Evolutionary conservation across 2,797 vertebrate genomes (phyloP).

Genomic region (Momotus momota): DNA sequence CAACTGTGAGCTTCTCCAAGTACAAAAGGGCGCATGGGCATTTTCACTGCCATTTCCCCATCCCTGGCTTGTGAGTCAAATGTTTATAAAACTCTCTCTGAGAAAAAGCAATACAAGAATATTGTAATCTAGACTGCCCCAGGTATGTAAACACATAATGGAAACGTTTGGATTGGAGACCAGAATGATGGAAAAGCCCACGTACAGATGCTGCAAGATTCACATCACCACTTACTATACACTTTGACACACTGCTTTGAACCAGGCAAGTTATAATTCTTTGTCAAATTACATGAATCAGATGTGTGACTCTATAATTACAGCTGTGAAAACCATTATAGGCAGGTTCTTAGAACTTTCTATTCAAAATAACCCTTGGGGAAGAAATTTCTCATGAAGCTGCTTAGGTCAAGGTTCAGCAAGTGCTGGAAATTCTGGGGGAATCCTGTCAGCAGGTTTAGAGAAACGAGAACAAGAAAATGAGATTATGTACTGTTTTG

Average conservation of each 20-base stretch:
- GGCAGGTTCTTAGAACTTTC: slow-evolving; percentile 56
- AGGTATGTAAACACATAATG: background rate
- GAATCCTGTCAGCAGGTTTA: slow-evolving; percentile 52
- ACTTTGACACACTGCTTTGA: slow-evolving; percentile 37
- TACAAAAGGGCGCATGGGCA: background rate
- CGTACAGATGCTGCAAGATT: slow-evolving; percentile 23
- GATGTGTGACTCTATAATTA: slow-evolving; percentile 55
- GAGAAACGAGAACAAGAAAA: slow-evolving; percentile 36
- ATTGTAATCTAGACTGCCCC: background rate
- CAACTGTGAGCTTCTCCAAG: background rate
- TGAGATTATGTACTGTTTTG: background rate
- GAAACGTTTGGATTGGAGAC: background rate
- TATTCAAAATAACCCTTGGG: slow-evolving; percentile 50
- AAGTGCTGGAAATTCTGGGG: slow-evolving; percentile 20
- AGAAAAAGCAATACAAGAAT: background rate
- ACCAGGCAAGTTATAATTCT: slow-evolving; percentile 36
- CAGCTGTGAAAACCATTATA: slow-evolving; percentile 49
- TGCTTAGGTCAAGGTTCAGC: slow-evolving; percentile 41
- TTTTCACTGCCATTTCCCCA: slow-evolving; percentile 10
- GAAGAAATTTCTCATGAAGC: slow-evolving; percentile 5
- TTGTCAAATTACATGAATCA: slow-evolving; percentile 54
- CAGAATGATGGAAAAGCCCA: background rate
- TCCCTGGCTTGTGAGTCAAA: background rate
- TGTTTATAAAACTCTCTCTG: slow-evolving; percentile 23
- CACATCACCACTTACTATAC: background rate